Evolutionary conservation across 2,113 vertebrate genomes (phyloP).

Genomic region (Chionis minor): DNA sequence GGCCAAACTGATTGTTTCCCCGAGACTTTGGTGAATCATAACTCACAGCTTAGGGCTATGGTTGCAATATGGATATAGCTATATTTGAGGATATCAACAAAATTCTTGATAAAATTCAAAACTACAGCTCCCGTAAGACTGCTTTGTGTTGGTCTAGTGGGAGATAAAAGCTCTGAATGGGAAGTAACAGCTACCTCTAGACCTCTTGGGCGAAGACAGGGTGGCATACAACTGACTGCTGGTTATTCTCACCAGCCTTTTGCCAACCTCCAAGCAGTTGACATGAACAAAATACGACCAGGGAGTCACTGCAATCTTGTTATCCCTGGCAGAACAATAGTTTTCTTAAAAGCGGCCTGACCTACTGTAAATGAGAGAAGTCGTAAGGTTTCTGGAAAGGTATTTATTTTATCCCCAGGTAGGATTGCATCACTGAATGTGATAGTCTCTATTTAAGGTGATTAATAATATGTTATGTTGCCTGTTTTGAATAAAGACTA

Average conservation of each 20-base stretch:
- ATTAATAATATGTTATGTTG: constrained; percentile 39
- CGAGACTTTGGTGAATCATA: neutral
- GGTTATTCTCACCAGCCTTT: neutral
- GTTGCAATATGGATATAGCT: neutral
- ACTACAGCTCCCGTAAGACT: neutral
- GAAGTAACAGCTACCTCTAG: neutral
- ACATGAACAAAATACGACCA: neutral
- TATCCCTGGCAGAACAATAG: neutral
- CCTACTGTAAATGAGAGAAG: neutral
- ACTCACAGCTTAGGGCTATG: neutral
- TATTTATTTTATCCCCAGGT: constrained; percentile 34
- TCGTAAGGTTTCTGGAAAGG: constrained; percentile 24
- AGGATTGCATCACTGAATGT: neutral
- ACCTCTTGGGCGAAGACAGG: neutral
- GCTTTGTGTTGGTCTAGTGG: neutral
- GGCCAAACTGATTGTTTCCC: neutral
- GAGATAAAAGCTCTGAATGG: neutral
- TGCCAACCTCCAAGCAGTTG: neutral
- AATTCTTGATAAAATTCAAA: neutral
- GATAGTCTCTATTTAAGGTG: constrained; percentile 41
- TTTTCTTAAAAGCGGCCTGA: neutral
- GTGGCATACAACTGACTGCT: neutral
- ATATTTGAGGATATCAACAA: neutral
- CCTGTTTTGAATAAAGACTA: constrained; percentile 35
- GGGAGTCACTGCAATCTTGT: neutral